Conservation (phyloP, 2,888 invertebrate genomes). For the Pasiphila rectangulata region DNA sequence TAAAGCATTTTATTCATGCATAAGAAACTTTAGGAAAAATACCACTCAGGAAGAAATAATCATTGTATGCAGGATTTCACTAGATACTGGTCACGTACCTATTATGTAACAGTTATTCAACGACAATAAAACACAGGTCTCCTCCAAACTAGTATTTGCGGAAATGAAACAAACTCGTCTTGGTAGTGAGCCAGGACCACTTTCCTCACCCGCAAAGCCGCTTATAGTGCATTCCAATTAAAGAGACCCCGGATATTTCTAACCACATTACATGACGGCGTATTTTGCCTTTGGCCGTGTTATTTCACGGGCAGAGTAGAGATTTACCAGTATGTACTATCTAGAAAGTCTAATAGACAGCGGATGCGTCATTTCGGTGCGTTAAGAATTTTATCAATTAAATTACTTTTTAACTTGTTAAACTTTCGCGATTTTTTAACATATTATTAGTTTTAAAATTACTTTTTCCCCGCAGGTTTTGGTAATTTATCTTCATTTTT, state of each 20-base stretch:
- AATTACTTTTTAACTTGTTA: too few species aligned
- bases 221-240: slow-evolving; percentile 48
- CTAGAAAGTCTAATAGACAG: not conserved
- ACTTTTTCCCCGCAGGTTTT: too few species aligned
- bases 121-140: slow-evolving; percentile 9
- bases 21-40: not conserved
- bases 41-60: not conserved
- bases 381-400: too few species aligned
- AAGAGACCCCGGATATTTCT: slow-evolving; percentile 35
- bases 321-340: slow-evolving; percentile 10
- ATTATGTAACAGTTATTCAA: slow-evolving; percentile 5
- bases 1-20: too few species aligned
- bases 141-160: slow-evolving; percentile 44
- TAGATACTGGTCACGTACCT: not conserved
- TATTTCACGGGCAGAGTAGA: slow-evolving; percentile 24
- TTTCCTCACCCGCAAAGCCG: slow-evolving; percentile 50
- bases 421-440: too few species aligned
- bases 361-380: too few species aligned
- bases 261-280: slow-evolving; percentile 24
- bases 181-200: slow-evolving; percentile 44
- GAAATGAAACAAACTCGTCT: slow-evolving; percentile 55
- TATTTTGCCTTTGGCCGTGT: slow-evolving; percentile 39
- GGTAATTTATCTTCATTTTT: too few species aligned
- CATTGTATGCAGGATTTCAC: not conserved
- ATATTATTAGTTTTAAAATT: too few species aligned